Evolutionary conservation across 2,113 vertebrate species (phyloP), one percentile per base, ranked within the genome.

Genomic region (Empidonax alnorum): DNA sequence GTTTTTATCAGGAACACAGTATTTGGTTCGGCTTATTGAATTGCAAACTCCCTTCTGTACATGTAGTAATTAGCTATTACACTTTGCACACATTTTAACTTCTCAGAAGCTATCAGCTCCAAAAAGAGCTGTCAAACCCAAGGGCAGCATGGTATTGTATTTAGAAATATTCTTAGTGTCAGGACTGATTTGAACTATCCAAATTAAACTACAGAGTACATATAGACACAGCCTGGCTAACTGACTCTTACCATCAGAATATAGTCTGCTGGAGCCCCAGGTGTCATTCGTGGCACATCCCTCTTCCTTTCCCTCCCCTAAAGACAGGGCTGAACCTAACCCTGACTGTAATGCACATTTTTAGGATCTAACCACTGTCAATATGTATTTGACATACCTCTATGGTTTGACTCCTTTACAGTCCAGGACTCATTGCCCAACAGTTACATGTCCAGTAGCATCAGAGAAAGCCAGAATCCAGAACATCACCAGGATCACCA

Each of bases 61-160:
- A 22, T 16, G 30, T 47, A 31, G n/a, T n/a, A 62, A 58, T 39
- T 65, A 77, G 23, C 20, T 78, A 14, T 78, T 87, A 68, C 13
- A 59, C 35, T 46, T 49, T 56, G 23, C 20, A 37, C 67, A 42
- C 35, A 33, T 74, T 82, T 81, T 61, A 76, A 77, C 12, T 80
- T 86, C 69, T 52, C 39, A 47, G 44, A 77, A 92, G 44, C 68
- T 37, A 37, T 72, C 47, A 41, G 20, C 68, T 87, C 44, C 65
- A 68, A 78, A 75, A 90, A 92, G 47, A 92, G 47, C 55, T 75
- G 39, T 93, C 68, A 92, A 90, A 92, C 41, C 49, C 22, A 42
- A 81, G 30, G 77, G 15, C 33, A 55, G 42, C 8, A 3, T 39
- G 52, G 27, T 28, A 44, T 27, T 84, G 35, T 55, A 44, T 86